Evolutionary conservation across 2,113 vertebrate species (phyloP).

Genomic region (Mionectes macconnelli): DNA sequence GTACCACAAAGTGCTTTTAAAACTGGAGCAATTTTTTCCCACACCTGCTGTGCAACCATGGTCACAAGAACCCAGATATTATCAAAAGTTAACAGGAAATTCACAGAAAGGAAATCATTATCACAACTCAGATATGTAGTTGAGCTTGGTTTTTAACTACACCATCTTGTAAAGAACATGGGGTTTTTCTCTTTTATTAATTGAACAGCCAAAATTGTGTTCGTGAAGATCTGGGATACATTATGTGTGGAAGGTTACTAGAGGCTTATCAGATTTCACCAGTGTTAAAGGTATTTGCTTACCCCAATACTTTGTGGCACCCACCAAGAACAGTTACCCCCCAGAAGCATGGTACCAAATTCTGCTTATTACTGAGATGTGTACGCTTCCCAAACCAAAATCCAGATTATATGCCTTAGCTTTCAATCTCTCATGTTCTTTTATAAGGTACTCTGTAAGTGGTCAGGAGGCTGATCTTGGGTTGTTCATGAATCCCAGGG

Average conservation of each 20-base stretch:
- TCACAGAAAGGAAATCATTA: not conserved
- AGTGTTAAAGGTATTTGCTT: not conserved
- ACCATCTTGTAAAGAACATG: fast-evolving
- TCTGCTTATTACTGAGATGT: not conserved
- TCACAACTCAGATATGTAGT: not conserved
- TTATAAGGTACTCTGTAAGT: not conserved
- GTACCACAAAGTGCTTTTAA: not conserved
- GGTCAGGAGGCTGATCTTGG: not conserved
- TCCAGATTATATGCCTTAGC: not conserved
- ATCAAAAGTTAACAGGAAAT: not conserved
- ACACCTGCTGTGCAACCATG: not conserved
- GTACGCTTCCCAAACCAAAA: not conserved
- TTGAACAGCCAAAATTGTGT: not conserved
- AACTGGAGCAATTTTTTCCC: not conserved
- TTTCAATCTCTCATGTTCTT: not conserved
- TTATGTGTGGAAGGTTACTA: not conserved
- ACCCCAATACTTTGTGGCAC: not conserved
- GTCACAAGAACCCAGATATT: not conserved
- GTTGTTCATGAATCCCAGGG: not conserved
- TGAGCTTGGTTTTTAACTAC: not conserved
- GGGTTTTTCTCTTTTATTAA: not conserved
- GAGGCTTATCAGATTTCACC: not conserved
- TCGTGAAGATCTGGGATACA: not conserved
- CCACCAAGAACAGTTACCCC: not conserved
- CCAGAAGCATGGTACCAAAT: not conserved